Evolutionary conservation across 2,888 invertebrate species (phyloP).

Genomic region (Ophion ventricosus): DNA sequence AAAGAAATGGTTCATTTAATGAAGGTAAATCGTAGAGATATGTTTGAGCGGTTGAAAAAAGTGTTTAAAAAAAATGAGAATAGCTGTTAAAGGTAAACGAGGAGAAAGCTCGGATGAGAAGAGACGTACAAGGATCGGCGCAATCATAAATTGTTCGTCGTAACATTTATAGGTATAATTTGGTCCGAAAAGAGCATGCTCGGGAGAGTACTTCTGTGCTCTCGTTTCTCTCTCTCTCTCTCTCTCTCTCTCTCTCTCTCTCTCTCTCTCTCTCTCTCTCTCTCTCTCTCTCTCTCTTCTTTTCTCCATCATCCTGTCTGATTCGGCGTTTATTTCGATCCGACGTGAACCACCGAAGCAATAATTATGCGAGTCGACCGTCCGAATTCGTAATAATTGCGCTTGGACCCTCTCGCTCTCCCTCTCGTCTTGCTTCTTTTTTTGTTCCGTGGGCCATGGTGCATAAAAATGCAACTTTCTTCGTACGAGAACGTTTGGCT

Average conservation of each 20-base stretch:
- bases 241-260: neutral
- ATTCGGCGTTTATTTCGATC: slow-evolving; percentile 29
- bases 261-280: slow-evolving; percentile 23
- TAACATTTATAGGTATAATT: slow-evolving; percentile 51
- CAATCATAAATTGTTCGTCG: slow-evolving; percentile 41
- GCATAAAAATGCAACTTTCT: slow-evolving; percentile 47
- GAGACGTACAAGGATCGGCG: slow-evolving; percentile 17
- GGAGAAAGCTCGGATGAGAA: slow-evolving; percentile 38
- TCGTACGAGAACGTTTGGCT: slow-evolving; percentile 26
- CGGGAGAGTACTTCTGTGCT: slow-evolving; percentile 2
- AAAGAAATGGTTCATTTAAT: too few relatives aligned
- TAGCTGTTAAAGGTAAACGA: neutral
- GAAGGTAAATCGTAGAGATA: too few relatives aligned
- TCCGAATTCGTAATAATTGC: slow-evolving; percentile 60
- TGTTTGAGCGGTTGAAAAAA: too few relatives aligned
- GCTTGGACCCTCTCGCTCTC: slow-evolving; percentile 29
- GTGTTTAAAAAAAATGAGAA: too few relatives aligned
- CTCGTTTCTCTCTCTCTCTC: neutral
- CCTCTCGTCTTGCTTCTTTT: neutral
- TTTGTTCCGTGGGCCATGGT: neutral
- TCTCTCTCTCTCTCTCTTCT: neutral
- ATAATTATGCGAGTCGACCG: slow-evolving; percentile 59
- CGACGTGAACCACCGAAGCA: slow-evolving; percentile 32
- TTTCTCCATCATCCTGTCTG: slow-evolving; percentile 17
- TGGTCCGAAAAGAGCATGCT: slow-evolving; percentile 33